Conservation (phyloP, 2,797 vertebrate species). For the Enteromius argenteus region DNA sequence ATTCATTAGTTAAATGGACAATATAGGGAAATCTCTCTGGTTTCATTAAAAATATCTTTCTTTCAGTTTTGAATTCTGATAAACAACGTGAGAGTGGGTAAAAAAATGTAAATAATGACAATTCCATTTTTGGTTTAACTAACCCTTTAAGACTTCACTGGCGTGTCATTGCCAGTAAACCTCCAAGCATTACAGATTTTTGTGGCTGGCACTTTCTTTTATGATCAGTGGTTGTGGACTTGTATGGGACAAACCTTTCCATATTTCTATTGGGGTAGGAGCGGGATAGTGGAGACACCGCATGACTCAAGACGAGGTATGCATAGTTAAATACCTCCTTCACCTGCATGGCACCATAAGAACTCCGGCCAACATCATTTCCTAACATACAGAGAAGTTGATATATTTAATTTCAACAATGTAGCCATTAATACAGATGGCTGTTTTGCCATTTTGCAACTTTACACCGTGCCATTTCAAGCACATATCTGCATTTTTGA, state of each 20-base stretch:
- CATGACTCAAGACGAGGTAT: conserved; percentile 94
- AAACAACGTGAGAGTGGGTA: background rate
- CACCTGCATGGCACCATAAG: conserved; percentile 96
- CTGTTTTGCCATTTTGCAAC: background rate
- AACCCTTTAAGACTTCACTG: background rate
- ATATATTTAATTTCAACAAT: background rate
- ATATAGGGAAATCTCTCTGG: background rate
- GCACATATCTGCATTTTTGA: background rate
- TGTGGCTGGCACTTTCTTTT: background rate
- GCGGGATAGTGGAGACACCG: conserved; percentile 90
- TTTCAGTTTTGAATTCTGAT: background rate
- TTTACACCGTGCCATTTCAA: background rate
- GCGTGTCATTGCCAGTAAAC: background rate
- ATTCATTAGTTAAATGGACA: background rate
- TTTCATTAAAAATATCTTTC: background rate
- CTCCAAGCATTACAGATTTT: background rate
- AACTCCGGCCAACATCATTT: conserved; percentile 96
- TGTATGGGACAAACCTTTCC: conserved; percentile 83
- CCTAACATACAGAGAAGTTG: conserved; percentile 71
- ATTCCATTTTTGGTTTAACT: background rate
- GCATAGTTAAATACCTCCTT: conserved; percentile 98
- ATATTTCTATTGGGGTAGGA: conserved; percentile 95
- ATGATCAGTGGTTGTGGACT: background rate
- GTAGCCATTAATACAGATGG: background rate
- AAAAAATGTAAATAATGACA: background rate